Evolutionary conservation across 2,113 vertebrate genomes (phyloP), one percentile per base, ranked within the genome.

Genomic region (Barbus barbus): DNA sequence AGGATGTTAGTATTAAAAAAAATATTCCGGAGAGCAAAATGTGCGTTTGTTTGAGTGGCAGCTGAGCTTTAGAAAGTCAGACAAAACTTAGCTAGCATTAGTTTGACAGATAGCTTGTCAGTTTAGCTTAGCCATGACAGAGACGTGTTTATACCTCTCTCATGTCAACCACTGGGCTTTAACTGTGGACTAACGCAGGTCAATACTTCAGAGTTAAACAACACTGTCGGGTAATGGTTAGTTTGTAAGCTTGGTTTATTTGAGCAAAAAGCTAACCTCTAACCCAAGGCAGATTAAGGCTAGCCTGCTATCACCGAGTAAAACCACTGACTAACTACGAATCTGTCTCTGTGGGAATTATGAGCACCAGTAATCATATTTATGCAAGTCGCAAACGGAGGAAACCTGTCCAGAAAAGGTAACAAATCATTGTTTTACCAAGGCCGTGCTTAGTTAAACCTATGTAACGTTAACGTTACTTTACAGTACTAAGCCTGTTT

Each of bases 381-480:
- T 96, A 96, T 79, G 95, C 95, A 85, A 95, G 94, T 86, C 95
- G 95, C 80, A 96, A 96, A 91, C 89, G 95, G 93, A 93, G 95
- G 92, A 96, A 96, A 91, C 95, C 95, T 46, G 93, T 94, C 85
- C 95, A 94, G 91, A 96, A 95, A 92, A 94, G 94, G 95, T 96
- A 92, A 93, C 51, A 5, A 61, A 75, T 76, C n/a, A 24, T 12
- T 28, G 2, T 12, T 78, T 22, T n/a, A 46, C 33, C 65, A 81
- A 67, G 18, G 28, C 3, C 51, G 3, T 12, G 41, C 11, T 36
- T 67, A 20, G 14, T 67, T 20, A 22, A 22, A 67, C 16, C 8
- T 20, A 9, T 67, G 31, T 44, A 65, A n/a, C n/a, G n/a, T n/a
- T n/a, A n/a, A n/a, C n/a, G 16, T 31, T 8, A 33, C 16, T 1